phyloP scores from a whole-genome alignment of 2,888 invertebrate genomes.

The Apotomis turbidana region DNA sequence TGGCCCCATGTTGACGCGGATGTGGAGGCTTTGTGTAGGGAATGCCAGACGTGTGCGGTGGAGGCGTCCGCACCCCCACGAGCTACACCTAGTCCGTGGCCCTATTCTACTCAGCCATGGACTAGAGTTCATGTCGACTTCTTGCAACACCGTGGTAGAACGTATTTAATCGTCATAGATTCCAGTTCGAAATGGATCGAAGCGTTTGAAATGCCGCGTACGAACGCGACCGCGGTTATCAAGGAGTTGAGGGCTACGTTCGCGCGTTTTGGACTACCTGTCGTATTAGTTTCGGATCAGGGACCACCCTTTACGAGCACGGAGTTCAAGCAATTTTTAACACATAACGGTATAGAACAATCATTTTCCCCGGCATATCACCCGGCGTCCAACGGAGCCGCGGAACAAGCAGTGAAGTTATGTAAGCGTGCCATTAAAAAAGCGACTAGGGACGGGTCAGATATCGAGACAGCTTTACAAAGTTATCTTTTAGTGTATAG shows the following conservation, averaged over 20 bases:
- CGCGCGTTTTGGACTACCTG: no score
- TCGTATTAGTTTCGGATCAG: background rate
- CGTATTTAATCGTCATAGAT: background rate
- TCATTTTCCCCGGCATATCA: no score
- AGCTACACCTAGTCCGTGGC: background rate
- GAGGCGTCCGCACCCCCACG: conserved; percentile 4
- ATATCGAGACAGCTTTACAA: no score
- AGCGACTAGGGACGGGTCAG: no score
- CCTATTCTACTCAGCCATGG: background rate
- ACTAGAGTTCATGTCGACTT: background rate
- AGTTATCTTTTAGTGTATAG: no score
- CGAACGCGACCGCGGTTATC: background rate
- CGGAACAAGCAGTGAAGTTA: no score
- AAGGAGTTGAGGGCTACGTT: background rate
- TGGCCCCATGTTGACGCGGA: background rate
- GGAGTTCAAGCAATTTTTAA: no score
- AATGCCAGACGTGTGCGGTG: background rate
- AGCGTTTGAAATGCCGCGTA: conserved; percentile 3
- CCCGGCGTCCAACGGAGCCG: no score
- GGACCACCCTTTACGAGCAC: no score
- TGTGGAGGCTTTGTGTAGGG: background rate
- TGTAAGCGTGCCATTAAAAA: no score
- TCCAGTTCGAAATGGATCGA: conserved; percentile 1
- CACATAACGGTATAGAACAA: no score
- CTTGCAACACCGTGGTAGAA: background rate